Conservation (phyloP, 2,888 invertebrate species). For the Acanthosoma haemorrhoidale region DNA sequence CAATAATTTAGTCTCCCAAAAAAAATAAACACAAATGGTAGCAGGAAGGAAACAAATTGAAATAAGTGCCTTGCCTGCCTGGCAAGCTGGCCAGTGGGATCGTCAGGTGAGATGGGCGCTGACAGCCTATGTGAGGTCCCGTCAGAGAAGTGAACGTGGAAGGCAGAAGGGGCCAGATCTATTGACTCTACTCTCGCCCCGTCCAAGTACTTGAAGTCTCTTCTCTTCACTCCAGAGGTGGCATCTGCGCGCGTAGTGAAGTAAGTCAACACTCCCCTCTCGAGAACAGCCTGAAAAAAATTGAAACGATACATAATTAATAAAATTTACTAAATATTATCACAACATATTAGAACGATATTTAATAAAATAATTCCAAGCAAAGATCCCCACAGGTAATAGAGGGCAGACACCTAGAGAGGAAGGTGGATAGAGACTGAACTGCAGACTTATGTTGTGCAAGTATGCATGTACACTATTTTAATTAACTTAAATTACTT, state of each 20-base stretch:
- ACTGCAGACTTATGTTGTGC: no score
- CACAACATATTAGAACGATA: no score
- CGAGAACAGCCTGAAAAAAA: conserved; percentile 54
- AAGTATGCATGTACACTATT: no score
- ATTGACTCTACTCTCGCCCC: conserved; percentile 52
- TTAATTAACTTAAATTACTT: no score
- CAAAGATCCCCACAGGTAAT: no score
- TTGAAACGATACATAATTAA: background rate
- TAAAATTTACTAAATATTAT: no score
- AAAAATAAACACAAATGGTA: no score
- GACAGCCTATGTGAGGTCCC: conserved; percentile 55
- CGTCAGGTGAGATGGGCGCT: conserved; percentile 47
- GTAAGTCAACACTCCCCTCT: conserved; percentile 61
- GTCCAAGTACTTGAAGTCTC: conserved; percentile 61
- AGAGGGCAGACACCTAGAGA: no score
- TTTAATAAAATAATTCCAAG: no score
- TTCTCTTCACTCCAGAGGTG: conserved; percentile 53
- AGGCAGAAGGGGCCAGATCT: conserved; percentile 49
- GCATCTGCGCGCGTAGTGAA: conserved; percentile 59
- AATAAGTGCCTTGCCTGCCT: conserved; percentile 53
- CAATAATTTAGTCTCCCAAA: no score
- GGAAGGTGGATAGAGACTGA: no score
- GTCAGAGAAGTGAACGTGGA: conserved; percentile 54
- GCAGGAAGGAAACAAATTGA: no score
- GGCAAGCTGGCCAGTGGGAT: conserved; percentile 45